Evolutionary conservation across 2,797 vertebrate genomes (phyloP).

Genomic region (Phoebastria nigripes): DNA sequence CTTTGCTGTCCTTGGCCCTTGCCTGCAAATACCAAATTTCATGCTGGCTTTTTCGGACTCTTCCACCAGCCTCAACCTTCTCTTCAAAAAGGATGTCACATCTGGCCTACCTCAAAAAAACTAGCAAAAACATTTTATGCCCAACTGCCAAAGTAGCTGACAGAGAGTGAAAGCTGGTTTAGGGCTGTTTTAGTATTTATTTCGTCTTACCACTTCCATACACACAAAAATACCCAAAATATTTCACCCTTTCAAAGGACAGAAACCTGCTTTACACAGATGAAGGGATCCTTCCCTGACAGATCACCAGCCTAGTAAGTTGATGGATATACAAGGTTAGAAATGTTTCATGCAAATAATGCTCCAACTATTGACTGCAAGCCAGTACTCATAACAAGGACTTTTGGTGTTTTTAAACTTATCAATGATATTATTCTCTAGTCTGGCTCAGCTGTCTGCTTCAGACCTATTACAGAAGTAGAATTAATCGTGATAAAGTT

Average conservation of each 20-base stretch:
- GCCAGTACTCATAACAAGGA: background rate
- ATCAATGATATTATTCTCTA: background rate
- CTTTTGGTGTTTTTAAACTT: background rate
- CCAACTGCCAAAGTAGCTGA: background rate
- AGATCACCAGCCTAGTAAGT: background rate
- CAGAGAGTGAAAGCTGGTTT: background rate
- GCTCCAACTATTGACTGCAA: background rate
- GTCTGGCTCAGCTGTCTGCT: background rate
- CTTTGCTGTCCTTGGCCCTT: background rate
- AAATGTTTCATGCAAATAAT: background rate
- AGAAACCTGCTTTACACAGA: background rate
- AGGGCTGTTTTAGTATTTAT: background rate
- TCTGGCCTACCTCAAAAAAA: background rate
- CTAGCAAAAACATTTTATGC: background rate
- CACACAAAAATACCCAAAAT: background rate
- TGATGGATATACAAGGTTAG: background rate
- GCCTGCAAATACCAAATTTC: background rate
- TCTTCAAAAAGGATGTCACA: background rate
- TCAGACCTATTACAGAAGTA: background rate
- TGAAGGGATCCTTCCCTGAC: background rate
- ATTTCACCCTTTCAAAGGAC: background rate
- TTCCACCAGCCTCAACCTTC: background rate
- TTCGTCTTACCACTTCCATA: background rate
- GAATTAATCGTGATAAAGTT: slow-evolving; percentile 35
- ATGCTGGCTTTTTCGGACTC: background rate